A percentile compares a stretch with the other conserved stretches of the same genome.
Evolutionary conservation across 2,113 vertebrate genomes (phyloP).

Genomic region (Aegypius monachus): DNA sequence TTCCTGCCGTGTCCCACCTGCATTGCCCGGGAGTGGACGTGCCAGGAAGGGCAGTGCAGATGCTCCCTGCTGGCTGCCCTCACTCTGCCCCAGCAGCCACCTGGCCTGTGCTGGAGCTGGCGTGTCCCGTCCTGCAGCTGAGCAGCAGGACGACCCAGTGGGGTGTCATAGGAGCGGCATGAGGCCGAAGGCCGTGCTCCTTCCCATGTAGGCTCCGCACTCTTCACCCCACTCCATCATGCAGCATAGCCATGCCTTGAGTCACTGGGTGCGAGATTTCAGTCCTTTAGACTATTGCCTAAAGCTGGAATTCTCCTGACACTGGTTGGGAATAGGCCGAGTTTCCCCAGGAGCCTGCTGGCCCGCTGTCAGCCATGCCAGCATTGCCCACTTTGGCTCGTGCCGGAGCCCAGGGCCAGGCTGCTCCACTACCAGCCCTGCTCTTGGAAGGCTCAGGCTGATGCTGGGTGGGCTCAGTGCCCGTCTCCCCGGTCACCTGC

Average conservation of each 20-base stretch:
- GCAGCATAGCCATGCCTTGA: background rate
- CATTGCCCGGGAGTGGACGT: accelerated
- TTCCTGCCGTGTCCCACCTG: accelerated
- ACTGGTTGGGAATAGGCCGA: background rate
- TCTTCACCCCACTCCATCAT: background rate
- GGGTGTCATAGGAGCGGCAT: accelerated
- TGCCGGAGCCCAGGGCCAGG: background rate
- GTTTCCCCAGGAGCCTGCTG: background rate
- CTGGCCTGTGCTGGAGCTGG: background rate
- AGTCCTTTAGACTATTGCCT: background rate
- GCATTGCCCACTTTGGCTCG: background rate
- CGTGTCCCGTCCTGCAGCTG: accelerated
- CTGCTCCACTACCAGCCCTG: background rate
- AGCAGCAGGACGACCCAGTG: accelerated
- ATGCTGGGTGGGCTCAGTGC: background rate
- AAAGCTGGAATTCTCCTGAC: background rate
- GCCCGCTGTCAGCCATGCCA: accelerated
- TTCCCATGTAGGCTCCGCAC: accelerated
- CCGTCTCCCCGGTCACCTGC: accelerated
- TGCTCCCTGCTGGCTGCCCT: accelerated
- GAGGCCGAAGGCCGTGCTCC: background rate
- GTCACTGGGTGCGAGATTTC: accelerated
- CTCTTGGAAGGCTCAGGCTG: background rate
- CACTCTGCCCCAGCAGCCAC: accelerated
- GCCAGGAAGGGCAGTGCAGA: accelerated